A percentile compares a stretch with the other conserved stretches of the same genome.
Conservation (phyloP, 1,140 invertebrate species). For the Cydia strobilella region DNA sequence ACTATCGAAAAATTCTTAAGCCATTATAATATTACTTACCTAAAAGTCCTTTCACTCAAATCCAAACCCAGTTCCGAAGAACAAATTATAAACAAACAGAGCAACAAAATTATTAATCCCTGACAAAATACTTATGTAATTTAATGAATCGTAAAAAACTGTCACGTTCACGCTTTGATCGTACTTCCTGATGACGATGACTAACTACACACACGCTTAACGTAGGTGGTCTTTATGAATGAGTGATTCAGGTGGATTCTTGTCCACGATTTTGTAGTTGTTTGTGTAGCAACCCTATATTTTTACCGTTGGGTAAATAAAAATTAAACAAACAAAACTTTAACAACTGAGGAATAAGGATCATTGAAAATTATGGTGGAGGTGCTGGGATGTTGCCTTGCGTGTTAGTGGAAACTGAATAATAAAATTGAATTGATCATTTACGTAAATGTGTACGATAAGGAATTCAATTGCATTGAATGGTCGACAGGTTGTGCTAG, state of each 20-base stretch:
- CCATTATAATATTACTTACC: no score
- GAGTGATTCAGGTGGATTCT: slow-evolving; percentile 26
- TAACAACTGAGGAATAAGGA: neutral
- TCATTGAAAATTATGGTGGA: neutral
- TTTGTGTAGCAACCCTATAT: slow-evolving; percentile 20
- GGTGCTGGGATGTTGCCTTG: neutral
- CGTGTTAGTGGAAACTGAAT: slow-evolving; percentile 22
- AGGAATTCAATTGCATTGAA: slow-evolving; percentile 32
- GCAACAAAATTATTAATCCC: neutral
- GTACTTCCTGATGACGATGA: slow-evolving; percentile 19
- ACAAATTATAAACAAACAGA: neutral
- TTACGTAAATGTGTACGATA: slow-evolving; percentile 27
- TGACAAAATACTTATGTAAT: slow-evolving; percentile 1
- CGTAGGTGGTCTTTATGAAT: slow-evolving; percentile 30
- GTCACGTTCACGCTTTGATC: neutral
- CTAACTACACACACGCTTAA: slow-evolving; percentile 2
- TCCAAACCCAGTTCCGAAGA: neutral
- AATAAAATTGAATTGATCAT: slow-evolving; percentile 24
- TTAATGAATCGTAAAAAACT: neutral
- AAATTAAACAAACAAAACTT: neutral
- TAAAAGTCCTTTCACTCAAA: no score
- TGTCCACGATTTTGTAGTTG: slow-evolving; percentile 17
- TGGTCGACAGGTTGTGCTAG: slow-evolving; percentile 13
- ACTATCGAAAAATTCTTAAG: no score
- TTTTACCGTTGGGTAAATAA: neutral